phyloP scores from a whole-genome alignment of 2,888 invertebrate genomes.

The Sinodicranocentrus sp. region DNA sequence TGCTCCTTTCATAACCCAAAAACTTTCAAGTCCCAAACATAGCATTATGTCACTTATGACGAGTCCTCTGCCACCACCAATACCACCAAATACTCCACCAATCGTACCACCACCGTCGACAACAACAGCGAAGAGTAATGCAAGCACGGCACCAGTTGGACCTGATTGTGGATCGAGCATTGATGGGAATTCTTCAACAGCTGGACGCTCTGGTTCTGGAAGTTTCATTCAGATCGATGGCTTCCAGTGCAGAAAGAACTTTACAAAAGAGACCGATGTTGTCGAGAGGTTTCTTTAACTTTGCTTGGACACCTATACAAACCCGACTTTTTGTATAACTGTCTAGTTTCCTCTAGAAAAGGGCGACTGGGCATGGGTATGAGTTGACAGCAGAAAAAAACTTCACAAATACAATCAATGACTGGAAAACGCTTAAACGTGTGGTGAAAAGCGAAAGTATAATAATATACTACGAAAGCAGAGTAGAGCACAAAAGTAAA shows the following conservation, averaged over 20 bases:
- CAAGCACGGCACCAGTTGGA: conserved; percentile 49
- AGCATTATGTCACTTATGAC: conserved; percentile 49
- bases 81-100: conserved; percentile 43
- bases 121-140: conserved; percentile 6
- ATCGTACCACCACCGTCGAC: conserved; percentile 48
- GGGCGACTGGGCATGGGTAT: not conserved
- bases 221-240: conserved; percentile 76
- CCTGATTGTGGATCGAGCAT: conserved; percentile 57
- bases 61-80: conserved; percentile 57
- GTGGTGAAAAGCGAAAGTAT: no score
- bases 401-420: conserved; percentile 50
- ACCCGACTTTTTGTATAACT: no score
- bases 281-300: conserved; percentile 76
- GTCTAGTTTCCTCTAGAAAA: conserved; percentile 3
- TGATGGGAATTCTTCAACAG: conserved; percentile 72
- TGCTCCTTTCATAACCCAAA: conserved; percentile 52
- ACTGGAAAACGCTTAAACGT: conserved; percentile 36
- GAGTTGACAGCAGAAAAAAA: conserved; percentile 10
- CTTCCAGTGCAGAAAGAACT: conserved; percentile 75
- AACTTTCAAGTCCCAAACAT: conserved; percentile 69
- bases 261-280: conserved; percentile 74
- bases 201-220: conserved; percentile 71
- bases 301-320: conserved; percentile 13
- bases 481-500: no score
- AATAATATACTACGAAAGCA: no score